Base-by-base conservation (phyloP, 2,888 invertebrate genomes). In the Nemapogon koenigi region DNA sequence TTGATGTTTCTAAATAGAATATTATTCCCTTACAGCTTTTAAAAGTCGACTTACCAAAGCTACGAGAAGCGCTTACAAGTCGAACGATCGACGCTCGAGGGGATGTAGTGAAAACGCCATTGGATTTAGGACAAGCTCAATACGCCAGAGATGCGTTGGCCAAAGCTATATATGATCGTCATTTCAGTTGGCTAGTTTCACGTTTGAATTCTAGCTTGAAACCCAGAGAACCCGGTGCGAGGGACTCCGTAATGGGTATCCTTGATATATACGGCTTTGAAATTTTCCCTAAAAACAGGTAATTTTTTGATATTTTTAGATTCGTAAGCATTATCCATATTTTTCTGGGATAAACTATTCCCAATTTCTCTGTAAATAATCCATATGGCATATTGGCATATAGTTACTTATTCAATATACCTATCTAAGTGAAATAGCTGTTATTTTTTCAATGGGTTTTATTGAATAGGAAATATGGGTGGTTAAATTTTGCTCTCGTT, bases 241-340 rank as follows among this genome's bases (percentile, higher is more conserved):
- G 79, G 42, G 86, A 86, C 15, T 82, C 83, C 2, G 89, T 94
- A 1, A 91, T 95, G 71, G 95, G 95, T 2, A 91, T 96, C 48
- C 70, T 96, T 47, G 95, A 96, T 62, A 96, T 96, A 51, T 96
- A 96, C 53, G 96, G 95, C 35, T 96, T 96, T 60, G 95, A 96
- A 69, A 93, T 96, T 47, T 94, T 96, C 76, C 85, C 90, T 37
- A 88, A 85, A 49, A 96, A 96, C 59, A 90, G 90, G 88, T 90
- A 53, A 57, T 57, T 44, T 4, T n/a, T n/a, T n/a, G 3, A n/a
- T 3, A 15, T 27, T 14, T 6, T 6, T n/a, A 27, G n/a, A n/a
- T n/a, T n/a, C n/a, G n/a, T n/a, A n/a, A n/a, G n/a, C n/a, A n/a
- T n/a, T n/a, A n/a, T n/a, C n/a, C n/a, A n/a, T n/a, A n/a, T n/a